Evolutionary conservation across 2,888 invertebrate species (phyloP).

Genomic region (Dasysyrphus tricinctus): DNA sequence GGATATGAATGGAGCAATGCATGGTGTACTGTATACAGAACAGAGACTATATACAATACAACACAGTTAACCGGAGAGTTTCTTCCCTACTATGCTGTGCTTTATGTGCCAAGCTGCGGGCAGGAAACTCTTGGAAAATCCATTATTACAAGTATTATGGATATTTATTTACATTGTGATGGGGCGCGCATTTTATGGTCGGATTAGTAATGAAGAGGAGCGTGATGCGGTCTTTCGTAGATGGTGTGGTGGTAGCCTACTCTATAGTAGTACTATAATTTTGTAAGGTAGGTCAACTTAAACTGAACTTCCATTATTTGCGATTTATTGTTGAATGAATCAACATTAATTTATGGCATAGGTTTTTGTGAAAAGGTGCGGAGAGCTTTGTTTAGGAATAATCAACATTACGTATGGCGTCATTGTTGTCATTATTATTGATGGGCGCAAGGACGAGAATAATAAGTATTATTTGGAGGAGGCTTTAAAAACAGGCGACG

Average conservation of each 20-base stretch:
- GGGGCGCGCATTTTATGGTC: conserved; percentile 47
- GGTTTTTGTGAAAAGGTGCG: background rate
- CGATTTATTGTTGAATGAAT: conserved; percentile 44
- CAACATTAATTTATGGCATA: conserved; percentile 22
- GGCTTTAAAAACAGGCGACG: background rate
- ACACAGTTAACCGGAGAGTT: conserved; percentile 5
- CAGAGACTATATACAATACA: background rate
- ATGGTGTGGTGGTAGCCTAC: background rate
- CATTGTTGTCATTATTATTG: conserved; percentile 27
- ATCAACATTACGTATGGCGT: background rate
- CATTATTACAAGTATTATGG: conserved; percentile 53
- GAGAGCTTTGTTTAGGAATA: conserved; percentile 23
- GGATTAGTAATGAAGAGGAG: conserved; percentile 47
- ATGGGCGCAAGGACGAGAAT: conserved; percentile 25
- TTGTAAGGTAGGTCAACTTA: conserved; percentile 42
- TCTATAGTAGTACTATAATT: background rate
- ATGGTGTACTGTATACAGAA: background rate
- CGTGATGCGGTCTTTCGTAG: conserved; percentile 9
- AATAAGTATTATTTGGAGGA: conserved; percentile 14
- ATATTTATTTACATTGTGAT: conserved; percentile 63
- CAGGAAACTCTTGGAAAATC: conserved; percentile 41
- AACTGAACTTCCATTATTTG: conserved; percentile 36
- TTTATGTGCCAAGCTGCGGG: conserved; percentile 10
- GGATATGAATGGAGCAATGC: conserved; percentile 39
- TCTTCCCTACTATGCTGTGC: conserved; percentile 20